Conservation (phyloP, 2,888 invertebrate species). For the Leptinotarsa tumamoca region DNA sequence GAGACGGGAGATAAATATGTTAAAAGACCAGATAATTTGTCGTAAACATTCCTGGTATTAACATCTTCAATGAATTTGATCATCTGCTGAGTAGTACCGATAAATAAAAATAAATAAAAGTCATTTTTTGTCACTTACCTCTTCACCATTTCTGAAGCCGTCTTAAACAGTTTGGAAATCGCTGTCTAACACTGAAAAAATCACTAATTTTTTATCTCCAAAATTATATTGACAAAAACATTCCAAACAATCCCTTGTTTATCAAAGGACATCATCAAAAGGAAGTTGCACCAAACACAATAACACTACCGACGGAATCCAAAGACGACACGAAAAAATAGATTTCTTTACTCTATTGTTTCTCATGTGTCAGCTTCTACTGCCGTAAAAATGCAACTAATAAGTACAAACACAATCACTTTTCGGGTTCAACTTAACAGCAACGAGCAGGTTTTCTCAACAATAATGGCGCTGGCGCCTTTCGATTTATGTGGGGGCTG, state of each 20-base stretch:
- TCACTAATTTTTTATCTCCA: constrained; percentile 38
- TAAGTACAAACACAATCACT: constrained; percentile 27
- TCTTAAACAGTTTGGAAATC: constrained; percentile 62
- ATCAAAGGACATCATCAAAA: constrained; percentile 46
- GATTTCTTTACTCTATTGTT: neutral
- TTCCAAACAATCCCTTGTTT: constrained; percentile 46
- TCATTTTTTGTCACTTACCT: constrained; percentile 56
- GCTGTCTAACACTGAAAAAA: constrained; percentile 39
- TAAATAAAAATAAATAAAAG: neutral
- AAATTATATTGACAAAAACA: constrained; percentile 26
- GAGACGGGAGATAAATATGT: too few relatives aligned
- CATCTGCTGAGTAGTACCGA: too few relatives aligned
- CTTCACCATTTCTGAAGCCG: constrained; percentile 67
- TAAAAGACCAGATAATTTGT: too few relatives aligned
- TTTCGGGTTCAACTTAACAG: constrained; percentile 27
- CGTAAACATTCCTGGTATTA: too few relatives aligned
- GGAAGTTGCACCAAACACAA: constrained; percentile 41
- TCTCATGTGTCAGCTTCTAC: neutral
- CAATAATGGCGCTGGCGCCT: constrained; percentile 55
- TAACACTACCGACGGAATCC: constrained; percentile 34
- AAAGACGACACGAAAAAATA: constrained; percentile 10
- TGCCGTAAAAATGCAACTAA: constrained; percentile 13
- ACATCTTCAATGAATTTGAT: too few relatives aligned
- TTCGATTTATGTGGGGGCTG: constrained; percentile 43
- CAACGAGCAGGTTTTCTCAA: constrained; percentile 44